A percentile compares a stretch with the other conserved stretches of the same genome.
phyloP scores from a whole-genome alignment of 2,113 vertebrate species.

The Forbesichthys agassizii region DNA sequence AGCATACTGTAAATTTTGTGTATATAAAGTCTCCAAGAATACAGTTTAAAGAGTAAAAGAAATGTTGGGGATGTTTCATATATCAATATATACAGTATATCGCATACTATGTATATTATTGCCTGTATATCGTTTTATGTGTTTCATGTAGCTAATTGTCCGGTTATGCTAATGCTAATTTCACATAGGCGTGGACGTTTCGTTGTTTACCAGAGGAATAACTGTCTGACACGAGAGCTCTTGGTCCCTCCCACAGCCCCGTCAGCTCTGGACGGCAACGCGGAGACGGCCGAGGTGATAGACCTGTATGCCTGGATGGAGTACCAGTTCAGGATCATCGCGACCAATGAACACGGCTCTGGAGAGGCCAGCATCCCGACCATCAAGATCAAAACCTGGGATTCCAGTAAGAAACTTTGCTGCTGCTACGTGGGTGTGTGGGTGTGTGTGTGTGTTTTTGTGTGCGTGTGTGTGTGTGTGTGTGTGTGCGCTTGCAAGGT shows the following conservation, averaged over 20 bases:
- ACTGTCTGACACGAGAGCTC: not conserved
- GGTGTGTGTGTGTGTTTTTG: no score
- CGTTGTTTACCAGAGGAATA: not conserved
- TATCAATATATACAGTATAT: no score
- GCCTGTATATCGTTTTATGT: no score
- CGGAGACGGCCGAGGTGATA: slow-evolving; percentile 83
- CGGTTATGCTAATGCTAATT: no score
- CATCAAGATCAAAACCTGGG: slow-evolving; percentile 90
- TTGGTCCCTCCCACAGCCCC: slow-evolving; percentile 79
- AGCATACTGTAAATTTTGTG: no score
- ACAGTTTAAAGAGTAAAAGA: no score
- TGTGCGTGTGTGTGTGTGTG: not conserved
- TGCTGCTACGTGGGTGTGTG: not conserved
- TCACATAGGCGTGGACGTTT: no score
- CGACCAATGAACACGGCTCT: slow-evolving; percentile 87
- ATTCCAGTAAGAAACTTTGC: slow-evolving; percentile 76
- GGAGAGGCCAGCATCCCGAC: slow-evolving; percentile 94
- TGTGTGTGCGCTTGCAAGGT: not conserved
- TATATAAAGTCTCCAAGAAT: no score
- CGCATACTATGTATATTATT: no score
- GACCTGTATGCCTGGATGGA: slow-evolving; percentile 96
- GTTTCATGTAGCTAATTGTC: no score
- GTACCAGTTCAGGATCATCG: slow-evolving; percentile 93
- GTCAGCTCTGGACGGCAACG: slow-evolving; percentile 83
- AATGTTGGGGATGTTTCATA: no score